phyloP scores from a whole-genome alignment of 1,140 invertebrate genomes.

The Drosophila tsacasi region DNA sequence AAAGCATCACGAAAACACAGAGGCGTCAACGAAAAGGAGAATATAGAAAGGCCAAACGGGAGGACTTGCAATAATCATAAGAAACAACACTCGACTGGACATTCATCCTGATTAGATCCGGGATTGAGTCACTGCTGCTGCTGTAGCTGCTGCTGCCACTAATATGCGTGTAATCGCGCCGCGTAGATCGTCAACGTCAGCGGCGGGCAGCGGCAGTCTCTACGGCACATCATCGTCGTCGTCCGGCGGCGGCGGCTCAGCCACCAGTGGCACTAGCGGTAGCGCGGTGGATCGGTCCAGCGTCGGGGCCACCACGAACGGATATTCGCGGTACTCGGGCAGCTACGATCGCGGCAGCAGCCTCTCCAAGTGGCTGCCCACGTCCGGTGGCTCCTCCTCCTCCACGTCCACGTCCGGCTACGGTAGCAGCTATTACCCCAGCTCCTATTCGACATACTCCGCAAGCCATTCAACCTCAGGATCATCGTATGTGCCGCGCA shows the following conservation, averaged over 20 bases:
- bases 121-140: constrained; percentile 57
- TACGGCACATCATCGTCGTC: constrained; percentile 78
- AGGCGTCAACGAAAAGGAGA: neutral
- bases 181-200: constrained; percentile 83
- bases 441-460: constrained; percentile 57
- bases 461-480: constrained; percentile 12
- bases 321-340: constrained; percentile 62
- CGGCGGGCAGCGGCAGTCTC: constrained; percentile 82
- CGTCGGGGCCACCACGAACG: constrained; percentile 56
- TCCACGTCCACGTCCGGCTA: constrained; percentile 49
- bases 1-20: neutral
- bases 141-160: constrained; percentile 51
- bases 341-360: constrained; percentile 77
- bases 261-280: constrained; percentile 44
- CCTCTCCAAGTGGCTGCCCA: constrained; percentile 70
- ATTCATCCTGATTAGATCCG: constrained; percentile 29
- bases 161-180: constrained; percentile 85
- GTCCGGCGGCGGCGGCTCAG: constrained; percentile 50
- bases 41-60: neutral
- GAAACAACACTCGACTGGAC: constrained; percentile 28
- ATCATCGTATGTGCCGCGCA: constrained; percentile 60
- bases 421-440: constrained; percentile 66
- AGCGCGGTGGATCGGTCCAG: constrained; percentile 35
- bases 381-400: constrained; percentile 51
- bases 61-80: constrained; percentile 11